These are phyloP conservation scores for Lasioglossum figueresi DNA, from an alignment of 2,888 invertebrate genomes.

Conservation along the genomic window DNA sequence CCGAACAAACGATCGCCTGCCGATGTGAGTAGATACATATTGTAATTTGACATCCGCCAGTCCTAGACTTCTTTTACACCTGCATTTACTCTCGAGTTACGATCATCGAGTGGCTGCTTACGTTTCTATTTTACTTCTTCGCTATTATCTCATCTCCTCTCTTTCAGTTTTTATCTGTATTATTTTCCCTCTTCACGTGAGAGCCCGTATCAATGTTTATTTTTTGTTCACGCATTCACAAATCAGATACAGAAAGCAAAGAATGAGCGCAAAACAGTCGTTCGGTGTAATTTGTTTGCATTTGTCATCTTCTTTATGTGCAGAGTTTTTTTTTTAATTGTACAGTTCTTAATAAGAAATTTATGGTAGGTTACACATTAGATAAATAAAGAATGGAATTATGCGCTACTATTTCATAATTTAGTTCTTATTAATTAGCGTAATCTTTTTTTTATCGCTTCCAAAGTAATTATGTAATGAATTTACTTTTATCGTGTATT, in stretches of 20 bases:
- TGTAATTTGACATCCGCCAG: constrained; percentile 38
- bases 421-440: neutral
- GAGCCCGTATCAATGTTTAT: constrained; percentile 14
- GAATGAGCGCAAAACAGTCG: constrained; percentile 15
- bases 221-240: constrained; percentile 19
- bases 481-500: neutral
- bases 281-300: constrained; percentile 29
- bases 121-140: constrained; percentile 22
- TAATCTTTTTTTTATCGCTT: neutral
- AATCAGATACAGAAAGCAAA: constrained; percentile 36
- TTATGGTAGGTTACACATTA: neutral
- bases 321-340: neutral
- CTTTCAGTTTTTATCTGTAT: constrained; percentile 18
- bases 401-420: neutral
- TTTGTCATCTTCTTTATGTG: constrained; percentile 24
- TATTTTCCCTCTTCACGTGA: constrained; percentile 15
- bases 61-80: constrained; percentile 40
- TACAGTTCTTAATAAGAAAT: neutral
- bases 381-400: constrained; percentile 3
- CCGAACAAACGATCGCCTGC: constrained; percentile 34
- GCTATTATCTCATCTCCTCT: neutral
- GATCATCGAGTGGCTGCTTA: constrained; percentile 20
- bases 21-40: constrained; percentile 47
- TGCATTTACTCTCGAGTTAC: constrained; percentile 26
- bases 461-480: constrained; percentile 1